Percentiles rank a stretch among this genome's conserved stretches.
phyloP scores from a whole-genome alignment of 2,888 invertebrate species.

The Athalia circularis region DNA sequence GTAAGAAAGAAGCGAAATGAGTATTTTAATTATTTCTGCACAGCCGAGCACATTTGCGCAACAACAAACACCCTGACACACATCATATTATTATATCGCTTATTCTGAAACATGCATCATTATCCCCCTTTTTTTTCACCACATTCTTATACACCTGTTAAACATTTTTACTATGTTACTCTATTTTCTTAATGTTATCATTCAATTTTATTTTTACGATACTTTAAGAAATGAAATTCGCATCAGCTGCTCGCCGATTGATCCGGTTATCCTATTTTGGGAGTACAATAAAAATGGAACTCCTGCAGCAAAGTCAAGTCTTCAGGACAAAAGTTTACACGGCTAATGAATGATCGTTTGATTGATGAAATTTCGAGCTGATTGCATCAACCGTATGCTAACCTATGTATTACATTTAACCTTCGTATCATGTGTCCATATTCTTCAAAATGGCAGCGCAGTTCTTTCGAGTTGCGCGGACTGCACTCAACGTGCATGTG shows the following conservation, averaged over 20 bases:
- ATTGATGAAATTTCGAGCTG: constrained; percentile 2
- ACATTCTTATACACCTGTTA: no score
- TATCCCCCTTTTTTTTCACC: neutral
- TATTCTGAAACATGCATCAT: neutral
- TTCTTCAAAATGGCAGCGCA: no score
- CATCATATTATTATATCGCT: constrained; percentile 4
- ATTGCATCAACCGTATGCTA: neutral
- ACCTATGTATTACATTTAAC: neutral
- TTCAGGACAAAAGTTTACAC: constrained; percentile 15
- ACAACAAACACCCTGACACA: constrained; percentile 35
- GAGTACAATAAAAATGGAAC: no score
- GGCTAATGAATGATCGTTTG: constrained; percentile 39
- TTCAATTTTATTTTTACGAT: no score
- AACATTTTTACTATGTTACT: no score
- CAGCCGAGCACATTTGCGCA: constrained; percentile 19
- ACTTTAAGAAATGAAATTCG: no score
- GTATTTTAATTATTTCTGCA: constrained; percentile 28
- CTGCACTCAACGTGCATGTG: no score
- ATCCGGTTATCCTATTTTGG: no score
- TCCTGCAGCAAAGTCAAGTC: constrained; percentile 26
- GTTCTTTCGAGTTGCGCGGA: no score
- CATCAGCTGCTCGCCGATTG: no score
- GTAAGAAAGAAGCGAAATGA: constrained; percentile 24
- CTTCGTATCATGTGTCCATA: no score
- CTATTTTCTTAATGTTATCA: no score